These are phyloP conservation scores for Ophion slaviceki DNA, from an alignment of 2,888 invertebrate genomes.

Conservation along the genomic window DNA sequence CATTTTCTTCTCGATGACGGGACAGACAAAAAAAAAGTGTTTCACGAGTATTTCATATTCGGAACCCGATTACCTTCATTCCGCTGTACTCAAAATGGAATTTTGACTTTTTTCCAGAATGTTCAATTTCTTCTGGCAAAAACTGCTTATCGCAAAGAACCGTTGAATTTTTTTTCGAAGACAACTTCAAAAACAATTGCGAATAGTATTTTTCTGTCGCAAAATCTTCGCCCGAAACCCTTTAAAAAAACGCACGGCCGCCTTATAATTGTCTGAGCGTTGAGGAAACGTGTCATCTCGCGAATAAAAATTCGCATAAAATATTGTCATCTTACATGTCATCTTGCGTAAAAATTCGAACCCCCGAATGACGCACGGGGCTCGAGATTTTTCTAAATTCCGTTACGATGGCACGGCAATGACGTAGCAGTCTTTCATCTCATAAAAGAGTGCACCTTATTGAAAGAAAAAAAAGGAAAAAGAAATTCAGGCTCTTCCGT, in stretches of 20 bases:
- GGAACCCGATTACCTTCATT: background rate
- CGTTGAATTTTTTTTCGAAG: too few relatives aligned
- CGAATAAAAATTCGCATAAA: background rate
- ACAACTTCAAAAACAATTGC: too few relatives aligned
- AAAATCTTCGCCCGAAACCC: too few relatives aligned
- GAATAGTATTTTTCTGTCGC: too few relatives aligned
- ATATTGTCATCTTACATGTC: too few relatives aligned
- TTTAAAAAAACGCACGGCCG: too few relatives aligned
- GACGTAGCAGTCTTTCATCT: slow-evolving; percentile 49
- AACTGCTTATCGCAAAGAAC: too few relatives aligned
- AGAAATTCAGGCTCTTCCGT: slow-evolving; percentile 16
- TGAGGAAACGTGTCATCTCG: background rate
- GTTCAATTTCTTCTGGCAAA: background rate
- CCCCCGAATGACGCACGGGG: background rate
- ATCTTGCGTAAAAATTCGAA: too few relatives aligned
- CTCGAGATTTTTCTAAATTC: slow-evolving; percentile 9
- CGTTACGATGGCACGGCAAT: slow-evolving; percentile 34
- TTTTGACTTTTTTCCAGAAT: background rate
- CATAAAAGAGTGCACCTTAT: slow-evolving; percentile 30
- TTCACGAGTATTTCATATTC: background rate
- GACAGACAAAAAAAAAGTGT: background rate
- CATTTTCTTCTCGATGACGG: background rate
- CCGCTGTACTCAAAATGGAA: background rate
- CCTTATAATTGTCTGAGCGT: too few relatives aligned
- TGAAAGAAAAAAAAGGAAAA: slow-evolving; percentile 30